Evolutionary conservation across 2,888 invertebrate genomes (phyloP), one percentile per base, ranked within the genome.

Genomic region (Ethmia dodecea): DNA sequence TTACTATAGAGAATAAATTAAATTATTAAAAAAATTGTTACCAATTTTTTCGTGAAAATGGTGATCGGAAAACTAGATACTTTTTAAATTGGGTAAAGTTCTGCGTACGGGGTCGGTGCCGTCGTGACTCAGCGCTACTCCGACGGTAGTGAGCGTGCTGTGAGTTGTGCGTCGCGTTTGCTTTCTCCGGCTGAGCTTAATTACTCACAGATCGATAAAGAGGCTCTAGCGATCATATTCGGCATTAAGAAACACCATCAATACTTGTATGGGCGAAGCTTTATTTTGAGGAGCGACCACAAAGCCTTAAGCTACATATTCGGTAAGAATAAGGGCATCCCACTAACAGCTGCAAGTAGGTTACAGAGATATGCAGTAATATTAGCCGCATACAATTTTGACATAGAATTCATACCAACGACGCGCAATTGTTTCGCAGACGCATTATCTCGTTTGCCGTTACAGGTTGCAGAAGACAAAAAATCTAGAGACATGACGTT

Each of bases 301-400:
- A 36, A 38, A 20, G 41, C 37, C 9, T 24, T 37, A 14, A n/a
- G 22, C 2, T 12, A n/a, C 25, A 40, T 37, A 15, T 31, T 40
- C 15, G 36, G 36, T 10, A 11, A 13, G 8, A 29, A 36, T 11
- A 15, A 8, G 13, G 30, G 37, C n/a, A 30, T 40, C 12, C 38
- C 36, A 3, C 6, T 20, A 2, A 39, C 39, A 27, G 36, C 33
- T 1, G 38, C 38, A 2, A 14, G 13, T 5, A 28, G 41, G 5
- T 15, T 42, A n/a, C 45, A 39, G 29, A 26, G 40, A 24, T 45
- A 24, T 18, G 37, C 40, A 11, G 13, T 35, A 3, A 27, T 37
- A 13, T 25, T 34, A 25, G 26, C 34, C 3, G 34, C 18, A 8
- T 40, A 37, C 25, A 24, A 40, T 22, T 35, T 37, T 30, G 14